phyloP scores from a whole-genome alignment of 1,140 invertebrate genomes.

The Bombus waltoni region DNA sequence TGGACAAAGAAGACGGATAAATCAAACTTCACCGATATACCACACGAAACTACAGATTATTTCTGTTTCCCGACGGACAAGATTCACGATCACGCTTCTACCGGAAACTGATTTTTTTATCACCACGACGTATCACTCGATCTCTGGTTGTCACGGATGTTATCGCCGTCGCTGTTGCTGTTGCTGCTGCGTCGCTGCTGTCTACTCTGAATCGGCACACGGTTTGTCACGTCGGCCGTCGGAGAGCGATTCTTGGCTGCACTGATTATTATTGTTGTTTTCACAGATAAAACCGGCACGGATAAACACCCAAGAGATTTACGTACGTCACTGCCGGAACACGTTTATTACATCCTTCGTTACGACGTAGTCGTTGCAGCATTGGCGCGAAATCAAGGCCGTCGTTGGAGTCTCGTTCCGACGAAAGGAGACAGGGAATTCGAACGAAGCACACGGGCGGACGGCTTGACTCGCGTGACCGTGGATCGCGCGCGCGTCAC shows the following conservation, averaged over 20 bases:
- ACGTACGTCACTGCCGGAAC: conserved; percentile 25
- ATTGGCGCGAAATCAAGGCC: conserved; percentile 4
- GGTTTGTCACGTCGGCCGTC: background rate
- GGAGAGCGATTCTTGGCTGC: background rate
- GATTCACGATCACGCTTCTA: background rate
- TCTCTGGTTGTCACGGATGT: background rate
- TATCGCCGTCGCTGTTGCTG: background rate
- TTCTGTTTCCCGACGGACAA: background rate
- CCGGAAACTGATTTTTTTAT: background rate
- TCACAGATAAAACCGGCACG: conserved; percentile 14
- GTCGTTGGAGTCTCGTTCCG: background rate
- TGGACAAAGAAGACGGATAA: background rate
- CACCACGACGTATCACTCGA: conserved; percentile 13
- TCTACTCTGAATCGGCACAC: background rate
- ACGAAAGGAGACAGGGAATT: background rate
- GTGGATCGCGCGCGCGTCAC: background rate
- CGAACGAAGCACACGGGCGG: background rate
- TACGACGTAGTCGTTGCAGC: background rate
- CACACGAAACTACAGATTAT: background rate
- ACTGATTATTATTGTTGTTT: background rate
- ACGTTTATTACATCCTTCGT: conserved; percentile 36
- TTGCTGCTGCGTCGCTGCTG: background rate
- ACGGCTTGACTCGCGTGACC: background rate
- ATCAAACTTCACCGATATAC: background rate
- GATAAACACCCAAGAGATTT: background rate